Conservation (phyloP, 2,888 invertebrate species). For the Pinctada fucata region DNA sequence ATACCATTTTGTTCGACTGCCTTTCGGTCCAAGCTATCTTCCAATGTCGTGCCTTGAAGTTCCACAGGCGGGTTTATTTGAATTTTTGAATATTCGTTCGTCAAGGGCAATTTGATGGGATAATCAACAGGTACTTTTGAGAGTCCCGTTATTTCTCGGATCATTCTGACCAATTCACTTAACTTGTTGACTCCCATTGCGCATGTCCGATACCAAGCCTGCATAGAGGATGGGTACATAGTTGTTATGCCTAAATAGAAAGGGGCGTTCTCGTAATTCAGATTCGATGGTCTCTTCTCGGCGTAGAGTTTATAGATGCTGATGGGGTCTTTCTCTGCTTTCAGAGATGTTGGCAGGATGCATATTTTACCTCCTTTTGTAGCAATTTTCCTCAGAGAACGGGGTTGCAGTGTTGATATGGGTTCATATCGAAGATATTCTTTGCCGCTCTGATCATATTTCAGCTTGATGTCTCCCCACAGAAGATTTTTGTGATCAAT, state of each 20-base stretch:
- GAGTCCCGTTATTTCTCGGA: slow-evolving; percentile 65
- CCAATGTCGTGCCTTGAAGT: too few species aligned
- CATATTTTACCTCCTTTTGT: slow-evolving; percentile 22
- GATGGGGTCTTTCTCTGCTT: slow-evolving; percentile 58
- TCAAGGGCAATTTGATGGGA: slow-evolving; percentile 17
- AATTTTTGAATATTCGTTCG: neutral
- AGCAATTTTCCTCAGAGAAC: slow-evolving; percentile 25
- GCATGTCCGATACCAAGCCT: slow-evolving; percentile 65
- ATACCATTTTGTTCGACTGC: too few species aligned
- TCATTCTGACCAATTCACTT: slow-evolving; percentile 68
- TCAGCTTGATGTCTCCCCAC: slow-evolving; percentile 68
- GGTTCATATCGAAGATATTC: slow-evolving; percentile 64
- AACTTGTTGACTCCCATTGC: slow-evolving; percentile 71
- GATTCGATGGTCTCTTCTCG: slow-evolving; percentile 58
- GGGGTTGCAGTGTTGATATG: slow-evolving; percentile 34
- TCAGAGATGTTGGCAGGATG: slow-evolving; percentile 40
- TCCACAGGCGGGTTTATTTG: too few species aligned
- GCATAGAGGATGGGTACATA: slow-evolving; percentile 55
- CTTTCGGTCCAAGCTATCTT: too few species aligned
- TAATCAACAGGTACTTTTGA: slow-evolving; percentile 36
- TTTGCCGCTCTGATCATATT: slow-evolving; percentile 51
- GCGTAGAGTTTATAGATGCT: slow-evolving; percentile 66
- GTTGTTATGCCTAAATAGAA: slow-evolving; percentile 67
- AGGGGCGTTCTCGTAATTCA: slow-evolving; percentile 64
- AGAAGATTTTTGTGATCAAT: slow-evolving; percentile 68